phyloP scores from a whole-genome alignment of 2,888 invertebrate genomes.

The Ypsolopha scabrella region DNA sequence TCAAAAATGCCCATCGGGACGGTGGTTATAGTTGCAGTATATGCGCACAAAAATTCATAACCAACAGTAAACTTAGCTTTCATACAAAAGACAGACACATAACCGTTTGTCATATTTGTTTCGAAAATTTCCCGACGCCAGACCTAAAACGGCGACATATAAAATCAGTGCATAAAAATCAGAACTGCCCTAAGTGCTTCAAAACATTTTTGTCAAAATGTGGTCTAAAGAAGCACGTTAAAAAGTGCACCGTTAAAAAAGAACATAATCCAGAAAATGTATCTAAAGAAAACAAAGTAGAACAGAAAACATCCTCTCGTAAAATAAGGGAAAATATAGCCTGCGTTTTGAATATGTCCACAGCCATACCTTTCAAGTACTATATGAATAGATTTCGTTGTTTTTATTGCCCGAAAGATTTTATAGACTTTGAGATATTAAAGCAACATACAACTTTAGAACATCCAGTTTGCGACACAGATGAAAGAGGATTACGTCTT shows the following conservation, averaged over 20 bases:
- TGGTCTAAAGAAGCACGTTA: conserved; percentile 1
- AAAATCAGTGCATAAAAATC: background rate
- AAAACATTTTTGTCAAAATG: conserved; percentile 4
- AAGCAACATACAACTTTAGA: conserved; percentile 30
- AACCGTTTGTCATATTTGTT: conserved; percentile 1
- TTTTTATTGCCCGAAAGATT: conserved; percentile 11
- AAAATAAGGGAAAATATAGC: conserved; percentile 10
- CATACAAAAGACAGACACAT: conserved; percentile 6
- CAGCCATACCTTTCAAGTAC: conserved; percentile 13
- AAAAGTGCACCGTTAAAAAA: background rate
- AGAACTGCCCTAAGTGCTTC: conserved; percentile 1
- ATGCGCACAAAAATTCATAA: background rate
- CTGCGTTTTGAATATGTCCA: conserved; percentile 10
- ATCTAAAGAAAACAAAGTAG: background rate
- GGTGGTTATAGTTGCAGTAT: background rate
- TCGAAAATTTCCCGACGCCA: background rate
- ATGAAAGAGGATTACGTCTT: conserved; percentile 25
- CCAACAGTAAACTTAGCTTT: conserved; percentile 2
- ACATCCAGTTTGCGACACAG: conserved; percentile 43
- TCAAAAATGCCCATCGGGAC: background rate
- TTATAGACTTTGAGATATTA: conserved; percentile 27
- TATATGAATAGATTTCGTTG: conserved; percentile 13
- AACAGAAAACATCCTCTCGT: conserved; percentile 1
- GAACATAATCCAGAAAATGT: background rate
- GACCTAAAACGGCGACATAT: background rate